phyloP scores from a whole-genome alignment of 2,888 invertebrate genomes.

The Pherbina coryleti region DNA sequence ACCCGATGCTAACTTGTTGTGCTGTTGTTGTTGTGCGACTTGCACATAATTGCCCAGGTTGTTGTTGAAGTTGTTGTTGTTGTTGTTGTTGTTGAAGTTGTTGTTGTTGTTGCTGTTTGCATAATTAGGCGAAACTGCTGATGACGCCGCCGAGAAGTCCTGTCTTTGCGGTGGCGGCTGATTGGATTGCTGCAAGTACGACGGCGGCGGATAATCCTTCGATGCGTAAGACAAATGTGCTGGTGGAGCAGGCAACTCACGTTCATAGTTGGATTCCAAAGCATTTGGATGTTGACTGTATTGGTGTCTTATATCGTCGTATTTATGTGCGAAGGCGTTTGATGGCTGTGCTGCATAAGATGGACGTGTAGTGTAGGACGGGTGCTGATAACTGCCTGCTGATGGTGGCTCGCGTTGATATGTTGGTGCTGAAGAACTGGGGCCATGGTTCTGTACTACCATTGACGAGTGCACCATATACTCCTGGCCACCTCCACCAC shows the following conservation, averaged over 20 bases:
- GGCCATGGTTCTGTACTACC: slow-evolving; percentile 51
- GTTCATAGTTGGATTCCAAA: slow-evolving; percentile 43
- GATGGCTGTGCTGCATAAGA: neutral
- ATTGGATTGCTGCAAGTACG: slow-evolving; percentile 51
- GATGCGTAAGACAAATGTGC: slow-evolving; percentile 63
- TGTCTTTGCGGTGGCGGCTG: slow-evolving; percentile 34
- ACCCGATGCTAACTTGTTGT: slow-evolving; percentile 37
- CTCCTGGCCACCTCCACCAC: slow-evolving; percentile 50
- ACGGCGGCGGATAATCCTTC: slow-evolving; percentile 67
- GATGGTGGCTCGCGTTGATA: slow-evolving; percentile 33
- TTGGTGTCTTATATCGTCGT: slow-evolving; percentile 57
- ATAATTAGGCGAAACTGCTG: slow-evolving; percentile 61
- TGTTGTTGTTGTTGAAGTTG: slow-evolving; percentile 53
- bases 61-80: slow-evolving; percentile 36
- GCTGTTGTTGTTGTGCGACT: slow-evolving; percentile 41
- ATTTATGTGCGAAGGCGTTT: neutral
- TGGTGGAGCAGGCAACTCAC: slow-evolving; percentile 43
- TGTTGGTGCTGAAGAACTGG: neutral
- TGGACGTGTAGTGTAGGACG: neutral
- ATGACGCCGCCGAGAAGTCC: slow-evolving; percentile 30
- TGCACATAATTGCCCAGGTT: slow-evolving; percentile 66
- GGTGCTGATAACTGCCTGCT: slow-evolving; percentile 19
- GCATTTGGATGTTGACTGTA: slow-evolving; percentile 53
- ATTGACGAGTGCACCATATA: slow-evolving; percentile 64
- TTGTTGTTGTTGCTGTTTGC: slow-evolving; percentile 61